A percentile compares a stretch with the other conserved stretches of the same genome.
phyloP scores from a whole-genome alignment of 1,140 invertebrate genomes.

The Diabrotica virgifera region DNA sequence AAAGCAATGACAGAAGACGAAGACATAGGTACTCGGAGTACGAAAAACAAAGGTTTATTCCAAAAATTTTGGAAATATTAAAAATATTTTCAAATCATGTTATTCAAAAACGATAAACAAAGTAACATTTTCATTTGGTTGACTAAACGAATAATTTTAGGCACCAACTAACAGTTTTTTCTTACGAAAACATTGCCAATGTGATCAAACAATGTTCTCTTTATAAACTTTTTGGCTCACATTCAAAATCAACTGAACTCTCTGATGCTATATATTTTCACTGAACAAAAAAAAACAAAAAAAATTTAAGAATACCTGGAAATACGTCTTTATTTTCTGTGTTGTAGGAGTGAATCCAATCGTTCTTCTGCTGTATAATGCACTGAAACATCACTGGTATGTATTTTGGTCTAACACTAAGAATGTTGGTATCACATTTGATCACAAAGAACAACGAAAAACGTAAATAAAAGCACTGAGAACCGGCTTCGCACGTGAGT shows the following conservation, averaged over 20 bases:
- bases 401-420: constrained; percentile 1
- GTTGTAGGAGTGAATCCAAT: constrained; percentile 68
- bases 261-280: background rate
- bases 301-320: constrained; percentile 59
- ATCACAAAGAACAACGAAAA: constrained; percentile 17
- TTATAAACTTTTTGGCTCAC: background rate
- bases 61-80: no score
- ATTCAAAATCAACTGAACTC: background rate
- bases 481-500: constrained; percentile 14
- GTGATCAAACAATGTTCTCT: no score
- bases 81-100: no score
- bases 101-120: no score
- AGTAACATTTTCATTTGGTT: no score
- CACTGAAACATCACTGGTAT: constrained; percentile 68
- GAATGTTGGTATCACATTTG: background rate
- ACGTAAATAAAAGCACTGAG: constrained; percentile 13
- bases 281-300: background rate
- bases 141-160: no score
- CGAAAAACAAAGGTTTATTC: no score
- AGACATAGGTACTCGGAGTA: no score
- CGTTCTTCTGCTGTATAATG: constrained; percentile 75
- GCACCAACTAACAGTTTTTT: no score
- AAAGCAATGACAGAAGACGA: no score
- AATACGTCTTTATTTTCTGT: constrained; percentile 74
- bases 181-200: no score